These are phyloP conservation scores for Trichomycterus rosablanca DNA, from an alignment of 2,113 vertebrate species.

Conservation along the genomic window DNA sequence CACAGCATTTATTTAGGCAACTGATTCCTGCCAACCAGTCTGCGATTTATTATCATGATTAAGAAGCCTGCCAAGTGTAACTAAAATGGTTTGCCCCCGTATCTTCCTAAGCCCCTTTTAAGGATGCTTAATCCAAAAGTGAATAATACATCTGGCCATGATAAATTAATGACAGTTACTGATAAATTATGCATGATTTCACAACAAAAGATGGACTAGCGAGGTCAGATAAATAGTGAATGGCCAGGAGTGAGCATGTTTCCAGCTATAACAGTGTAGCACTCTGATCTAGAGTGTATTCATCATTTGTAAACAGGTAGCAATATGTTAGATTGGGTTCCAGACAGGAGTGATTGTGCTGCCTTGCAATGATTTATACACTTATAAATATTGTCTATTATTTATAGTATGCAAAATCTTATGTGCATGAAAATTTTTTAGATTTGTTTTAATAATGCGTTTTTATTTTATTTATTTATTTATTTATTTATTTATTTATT, in stretches of 20 bases:
- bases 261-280: conserved; percentile 13
- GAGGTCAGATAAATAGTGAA: conserved; percentile 49
- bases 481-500: no score
- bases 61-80: conserved; percentile 60
- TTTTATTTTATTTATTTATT: no score
- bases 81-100: conserved; percentile 56
- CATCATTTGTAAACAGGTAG: conserved; percentile 48
- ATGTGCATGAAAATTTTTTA: no score
- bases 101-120: conserved; percentile 47
- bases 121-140: conserved; percentile 52
- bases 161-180: conserved; percentile 57
- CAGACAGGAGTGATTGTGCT: conserved; percentile 1
- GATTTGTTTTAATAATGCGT: no score
- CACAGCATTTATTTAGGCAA: conserved; percentile 54
- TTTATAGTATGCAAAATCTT: no score
- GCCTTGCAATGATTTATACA: no score
- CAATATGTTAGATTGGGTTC: conserved; percentile 25
- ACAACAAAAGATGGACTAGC: conserved; percentile 55
- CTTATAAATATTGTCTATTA: no score
- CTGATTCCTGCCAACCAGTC: conserved; percentile 51
- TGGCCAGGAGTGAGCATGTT: conserved; percentile 45
- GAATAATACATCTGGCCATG: conserved; percentile 46
- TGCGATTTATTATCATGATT: conserved; percentile 65
- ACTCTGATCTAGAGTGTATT: conserved; percentile 51
- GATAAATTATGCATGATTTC: conserved; percentile 57